Evolutionary conservation across 2,888 invertebrate genomes (phyloP), one percentile per base, ranked within the genome.

Genomic region (Adelphocoris suturalis): DNA sequence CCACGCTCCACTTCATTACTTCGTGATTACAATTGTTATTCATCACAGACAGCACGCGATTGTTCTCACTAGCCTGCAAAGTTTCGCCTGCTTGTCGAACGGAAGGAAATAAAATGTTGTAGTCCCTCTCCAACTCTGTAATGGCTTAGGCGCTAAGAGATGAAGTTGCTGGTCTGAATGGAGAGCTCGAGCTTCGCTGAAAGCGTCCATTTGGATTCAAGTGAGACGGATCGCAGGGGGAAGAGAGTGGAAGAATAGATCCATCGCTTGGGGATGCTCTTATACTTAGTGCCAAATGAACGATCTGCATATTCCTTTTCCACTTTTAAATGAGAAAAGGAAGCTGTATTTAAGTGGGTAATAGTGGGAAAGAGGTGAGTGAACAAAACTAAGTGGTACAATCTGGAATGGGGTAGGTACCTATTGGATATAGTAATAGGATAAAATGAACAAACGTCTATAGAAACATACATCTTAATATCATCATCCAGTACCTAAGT

Each of bases 201-300:
- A 85, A 85, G 57, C 55, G 85, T 61, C 85, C 85, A 85, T 85
- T 85, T 85, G 85, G 85, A 85, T 61, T 61, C 61, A 85, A 61
- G 28, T n/a, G 82, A 52, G 52, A 14, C 19, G 47, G 82, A n/a
- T 82, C 48, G 82, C 27, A 9, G 0, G 52, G 46, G 80, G 27
- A 47, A 52, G 27, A 52, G 82, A 82, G 82, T n/a, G 27, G 78
- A 52, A 82, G 19, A 80, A 47, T 80, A 47, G 46, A 80, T 16
- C 78, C 78, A 80, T 80, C 78, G 78, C 47, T 47, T 37, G 47
- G 46, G 37, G 78, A 80, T 80, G 37, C 37, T 80, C 47, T 80
- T 46, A 46, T 80, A 80, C 78, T 80, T 80, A 80, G 78, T 16
- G 46, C 4, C 78, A 80, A 80, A 80, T 80, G 4, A 47, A 80